Percentiles rank a stretch among this genome's conserved stretches.
Conservation (phyloP, 2,888 invertebrate species). For the Cheilosia scutellata region DNA sequence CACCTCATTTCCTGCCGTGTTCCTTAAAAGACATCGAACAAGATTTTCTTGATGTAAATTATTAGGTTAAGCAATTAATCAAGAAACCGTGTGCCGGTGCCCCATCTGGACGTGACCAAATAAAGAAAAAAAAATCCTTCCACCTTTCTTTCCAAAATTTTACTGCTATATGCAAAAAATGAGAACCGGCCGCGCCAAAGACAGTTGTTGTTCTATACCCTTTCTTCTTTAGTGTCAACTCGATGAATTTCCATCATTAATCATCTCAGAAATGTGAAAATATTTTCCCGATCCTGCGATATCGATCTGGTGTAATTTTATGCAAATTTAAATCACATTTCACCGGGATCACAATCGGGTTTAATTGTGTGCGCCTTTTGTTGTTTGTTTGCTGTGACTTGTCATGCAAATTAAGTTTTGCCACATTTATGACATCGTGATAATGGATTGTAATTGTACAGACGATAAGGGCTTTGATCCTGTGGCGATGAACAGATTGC, state of each 20-base stretch:
- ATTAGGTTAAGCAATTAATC: conserved; percentile 75
- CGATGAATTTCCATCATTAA: conserved; percentile 64
- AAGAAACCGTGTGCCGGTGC: conserved; percentile 15
- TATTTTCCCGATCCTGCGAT: conserved; percentile 46
- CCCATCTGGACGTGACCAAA: conserved; percentile 45
- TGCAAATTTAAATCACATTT: conserved; percentile 73
- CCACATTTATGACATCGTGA: conserved; percentile 74
- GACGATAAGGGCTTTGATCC: conserved; percentile 56
- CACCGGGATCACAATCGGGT: conserved; percentile 31
- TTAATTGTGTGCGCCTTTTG: conserved; percentile 53
- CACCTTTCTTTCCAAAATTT: conserved; percentile 4
- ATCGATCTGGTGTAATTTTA: conserved; percentile 72
- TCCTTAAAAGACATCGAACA: conserved; percentile 55
- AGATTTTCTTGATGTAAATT: conserved; percentile 72
- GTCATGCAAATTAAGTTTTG: conserved; percentile 74
- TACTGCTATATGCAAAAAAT: neutral
- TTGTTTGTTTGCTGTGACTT: conserved; percentile 70
- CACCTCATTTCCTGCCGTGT: conserved; percentile 58
- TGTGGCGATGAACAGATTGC: conserved; percentile 43
- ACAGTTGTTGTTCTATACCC: conserved; percentile 45
- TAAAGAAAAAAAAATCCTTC: conserved; percentile 20
- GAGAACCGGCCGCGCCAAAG: conserved; percentile 36
- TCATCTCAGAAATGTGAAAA: conserved; percentile 61
- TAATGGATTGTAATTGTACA: conserved; percentile 70
- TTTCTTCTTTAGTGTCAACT: conserved; percentile 67